A percentile compares a stretch with the other conserved stretches of the same genome.
phyloP scores from a whole-genome alignment of 1,140 invertebrate genomes.

The Caenorhabditis remanei region DNA sequence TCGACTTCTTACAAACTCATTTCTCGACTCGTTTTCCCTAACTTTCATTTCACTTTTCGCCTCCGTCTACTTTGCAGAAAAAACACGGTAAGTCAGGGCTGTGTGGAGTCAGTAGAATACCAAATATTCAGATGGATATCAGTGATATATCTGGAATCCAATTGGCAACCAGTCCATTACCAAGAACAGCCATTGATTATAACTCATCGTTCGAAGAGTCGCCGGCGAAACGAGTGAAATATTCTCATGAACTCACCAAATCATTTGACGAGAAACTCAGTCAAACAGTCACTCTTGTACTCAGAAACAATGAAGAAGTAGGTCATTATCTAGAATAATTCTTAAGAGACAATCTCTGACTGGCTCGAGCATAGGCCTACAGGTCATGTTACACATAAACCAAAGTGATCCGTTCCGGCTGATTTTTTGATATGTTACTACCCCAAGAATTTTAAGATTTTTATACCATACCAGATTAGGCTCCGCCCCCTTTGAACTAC shows the following conservation, averaged over 20 bases:
- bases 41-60: constrained; percentile 39
- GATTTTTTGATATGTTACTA: no score
- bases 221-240: constrained; percentile 40
- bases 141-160: constrained; percentile 15
- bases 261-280: constrained; percentile 46
- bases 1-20: constrained; percentile 20
- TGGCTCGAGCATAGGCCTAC: no score
- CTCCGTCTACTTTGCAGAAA: constrained; percentile 1
- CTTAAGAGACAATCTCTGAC: no score
- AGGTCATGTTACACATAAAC: no score
- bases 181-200: constrained; percentile 41
- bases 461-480: no score
- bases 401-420: no score
- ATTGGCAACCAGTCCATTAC: constrained; percentile 19
- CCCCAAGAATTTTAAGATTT: no score
- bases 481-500: no score
- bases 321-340: neutral
- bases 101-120: no score
- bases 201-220: constrained; percentile 45
- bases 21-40: constrained; percentile 48
- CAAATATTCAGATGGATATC: constrained; percentile 15
- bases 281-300: constrained; percentile 22
- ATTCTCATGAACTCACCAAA: constrained; percentile 39
- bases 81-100: neutral
- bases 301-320: constrained; percentile 28